Base-by-base conservation (phyloP, 2,113 vertebrate genomes). In the Motacilla tschutschensis region DNA sequence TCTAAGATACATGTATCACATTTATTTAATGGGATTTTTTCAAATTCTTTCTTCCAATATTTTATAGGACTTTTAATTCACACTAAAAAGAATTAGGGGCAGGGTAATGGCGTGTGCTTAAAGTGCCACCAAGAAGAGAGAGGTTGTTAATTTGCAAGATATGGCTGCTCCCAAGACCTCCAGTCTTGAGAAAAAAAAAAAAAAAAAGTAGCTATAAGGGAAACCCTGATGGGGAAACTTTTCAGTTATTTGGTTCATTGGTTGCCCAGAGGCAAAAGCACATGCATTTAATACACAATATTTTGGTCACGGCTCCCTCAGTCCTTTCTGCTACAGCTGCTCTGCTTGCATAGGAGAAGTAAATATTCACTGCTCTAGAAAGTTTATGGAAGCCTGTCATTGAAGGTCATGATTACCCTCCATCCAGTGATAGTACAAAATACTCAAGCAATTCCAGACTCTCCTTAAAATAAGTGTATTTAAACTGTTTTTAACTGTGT, bases 121-220 rank as follows among this genome's bases (percentile, higher is more conserved):
- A 94, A 76, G 14, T 72, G 59, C 84, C 77, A 87, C 81, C 47
- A 83, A 91, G 63, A 88, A 79, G 65, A 92, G 41, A 50, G 18
- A 10, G n/a, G n/a, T n/a, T 48, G 90, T 79, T 85, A 94, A 93
- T 92, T 91, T 93, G 19, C 77, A 85, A 90, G 89, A 93, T 77
- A 92, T 24, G 28, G 64, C 31, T 57, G 14, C 64, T 92, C 60
- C 46, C 60, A 88, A 93, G 84, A 95, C 86, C 65, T 96, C 93
- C 58, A 95, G 66, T 69, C 88, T 89, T 48, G 53, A 86, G 66
- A 69, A 75, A 91, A 91, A 90, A 51, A n/a, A 91, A 90, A 51
- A n/a, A 96, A 70, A 50, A 70, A 50, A 65, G 90, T 62, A 75
- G 48, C 29, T 83, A 40, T 53, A 85, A 84, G 83, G 35, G 55